Evolutionary conservation across 1,140 invertebrate genomes (phyloP).

Genomic region (Hydropsyche tenuis): DNA sequence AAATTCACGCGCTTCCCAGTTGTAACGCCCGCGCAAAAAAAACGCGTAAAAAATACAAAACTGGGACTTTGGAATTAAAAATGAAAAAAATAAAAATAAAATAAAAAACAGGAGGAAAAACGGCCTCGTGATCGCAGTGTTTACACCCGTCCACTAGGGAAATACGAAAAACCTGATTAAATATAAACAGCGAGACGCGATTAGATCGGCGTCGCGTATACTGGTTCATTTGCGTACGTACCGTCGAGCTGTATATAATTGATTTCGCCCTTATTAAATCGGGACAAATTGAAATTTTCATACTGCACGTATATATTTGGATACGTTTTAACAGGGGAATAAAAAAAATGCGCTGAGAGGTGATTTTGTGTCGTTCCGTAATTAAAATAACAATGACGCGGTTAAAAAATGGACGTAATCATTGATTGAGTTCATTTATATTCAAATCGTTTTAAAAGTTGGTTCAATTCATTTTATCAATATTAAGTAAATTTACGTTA

Average conservation of each 20-base stretch:
- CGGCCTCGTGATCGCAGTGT: slow-evolving; percentile 16
- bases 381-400: no score
- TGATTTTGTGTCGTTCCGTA: no score
- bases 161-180: slow-evolving; percentile 32
- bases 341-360: not conserved
- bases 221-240: not conserved
- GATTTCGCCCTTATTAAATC: slow-evolving; percentile 6
- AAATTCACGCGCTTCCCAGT: no score
- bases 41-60: no score
- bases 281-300: not conserved
- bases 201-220: slow-evolving; percentile 2
- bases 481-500: no score
- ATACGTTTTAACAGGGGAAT: not conserved
- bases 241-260: not conserved
- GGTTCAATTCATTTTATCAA: no score
- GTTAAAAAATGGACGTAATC: no score
- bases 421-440: no score
- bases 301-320: not conserved
- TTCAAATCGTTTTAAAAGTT: no score
- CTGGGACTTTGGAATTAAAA: no score
- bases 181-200: slow-evolving; percentile 15
- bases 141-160: slow-evolving; percentile 17
- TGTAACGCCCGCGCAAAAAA: no score
- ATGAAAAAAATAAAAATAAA: not conserved
- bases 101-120: slow-evolving; percentile 6